Base-by-base conservation (phyloP, 2,113 vertebrate species). In the Corythornis madagascariensis region DNA sequence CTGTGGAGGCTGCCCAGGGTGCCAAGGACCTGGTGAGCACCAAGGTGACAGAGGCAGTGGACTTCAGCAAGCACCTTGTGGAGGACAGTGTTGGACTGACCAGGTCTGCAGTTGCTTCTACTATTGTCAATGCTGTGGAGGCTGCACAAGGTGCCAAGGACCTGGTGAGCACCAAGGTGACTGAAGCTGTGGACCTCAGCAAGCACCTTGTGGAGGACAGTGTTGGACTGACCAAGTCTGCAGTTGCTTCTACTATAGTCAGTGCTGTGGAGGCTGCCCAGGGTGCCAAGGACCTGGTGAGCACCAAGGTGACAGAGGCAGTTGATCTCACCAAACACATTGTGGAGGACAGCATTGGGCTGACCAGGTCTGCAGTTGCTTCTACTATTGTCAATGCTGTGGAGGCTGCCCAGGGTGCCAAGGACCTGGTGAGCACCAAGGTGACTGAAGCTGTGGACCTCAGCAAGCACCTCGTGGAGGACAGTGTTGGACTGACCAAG, bases 31-130 rank as follows among this genome's bases (percentile, higher is more conserved):
- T 96, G 2, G 82, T 97, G 71, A 43, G 94, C 15, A 91, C 1
- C 81, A 96, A 95, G 86, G 97, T 97, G 97, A 88, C 96, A 0
- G 96, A 94, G 15, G 97, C 94, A 0, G 92, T 97, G 15, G 97
- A 96, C 1, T 20, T 88, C 80, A 95, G 57, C 35, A 86, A 98
- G 16, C 98, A 96, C 9, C 96, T 98, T 0, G 95, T 98, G 74
- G 97, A 98, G 86, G 98, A 98, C 1, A 97, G 98, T 0, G 67
- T 99, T 47, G 98, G 97, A 71, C 83, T 95, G 97, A 98, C 99
- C 93, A 98, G 97, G 72, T 97, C 97, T 1, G 96, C 97, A 11
- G 97, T 99, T 69, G 97, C 97, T 19, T 98, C 97, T 33, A 95
- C 98, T 0, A 96, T 99, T 78, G 97, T 94, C 69, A 97, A 97